These are phyloP conservation scores for Tokudaia muenninki DNA, from an alignment of 2,797 vertebrate species.

Conservation along the genomic window DNA sequence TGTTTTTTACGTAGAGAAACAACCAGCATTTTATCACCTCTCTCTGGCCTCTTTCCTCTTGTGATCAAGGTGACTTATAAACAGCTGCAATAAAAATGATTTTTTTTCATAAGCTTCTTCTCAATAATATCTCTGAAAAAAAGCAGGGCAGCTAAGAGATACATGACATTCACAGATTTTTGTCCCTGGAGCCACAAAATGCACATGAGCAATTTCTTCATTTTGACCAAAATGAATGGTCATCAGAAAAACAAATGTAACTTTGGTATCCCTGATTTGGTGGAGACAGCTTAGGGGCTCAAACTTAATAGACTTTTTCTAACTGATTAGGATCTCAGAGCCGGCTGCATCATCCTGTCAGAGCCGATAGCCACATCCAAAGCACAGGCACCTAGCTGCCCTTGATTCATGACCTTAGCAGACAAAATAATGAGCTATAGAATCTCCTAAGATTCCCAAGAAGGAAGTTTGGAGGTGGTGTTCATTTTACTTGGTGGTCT, in stretches of 20 bases:
- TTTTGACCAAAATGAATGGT: conserved; percentile 91
- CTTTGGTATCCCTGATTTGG: conserved; percentile 89
- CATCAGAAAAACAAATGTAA: conserved; percentile 90
- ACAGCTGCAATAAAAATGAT: conserved; percentile 86
- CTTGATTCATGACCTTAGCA: conserved; percentile 89
- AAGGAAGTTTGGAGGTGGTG: conserved; percentile 84
- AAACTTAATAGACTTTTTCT: conserved; percentile 90
- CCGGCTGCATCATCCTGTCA: conserved; percentile 89
- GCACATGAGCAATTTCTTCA: conserved; percentile 88
- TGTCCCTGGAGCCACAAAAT: conserved; percentile 90
- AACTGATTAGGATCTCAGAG: conserved; percentile 89
- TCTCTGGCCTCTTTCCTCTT: conserved; percentile 81
- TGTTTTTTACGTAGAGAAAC: conserved; percentile 72
- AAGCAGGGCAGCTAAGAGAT: conserved; percentile 90
- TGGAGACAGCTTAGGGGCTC: conserved; percentile 89
- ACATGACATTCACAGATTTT: conserved; percentile 93
- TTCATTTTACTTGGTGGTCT: conserved; percentile 84
- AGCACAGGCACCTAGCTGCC: conserved; percentile 88
- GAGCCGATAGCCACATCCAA: conserved; percentile 89
- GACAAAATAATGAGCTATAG: conserved; percentile 84
- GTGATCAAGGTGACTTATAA: conserved; percentile 89
- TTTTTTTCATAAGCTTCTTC: conserved; percentile 84
- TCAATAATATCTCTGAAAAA: conserved; percentile 88
- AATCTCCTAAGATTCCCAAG: conserved; percentile 74
- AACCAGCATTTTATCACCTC: conserved; percentile 58